A percentile compares a stretch with the other conserved stretches of the same genome.
Conservation (phyloP, 2,797 vertebrate genomes). For the Acanthiza pusilla region DNA sequence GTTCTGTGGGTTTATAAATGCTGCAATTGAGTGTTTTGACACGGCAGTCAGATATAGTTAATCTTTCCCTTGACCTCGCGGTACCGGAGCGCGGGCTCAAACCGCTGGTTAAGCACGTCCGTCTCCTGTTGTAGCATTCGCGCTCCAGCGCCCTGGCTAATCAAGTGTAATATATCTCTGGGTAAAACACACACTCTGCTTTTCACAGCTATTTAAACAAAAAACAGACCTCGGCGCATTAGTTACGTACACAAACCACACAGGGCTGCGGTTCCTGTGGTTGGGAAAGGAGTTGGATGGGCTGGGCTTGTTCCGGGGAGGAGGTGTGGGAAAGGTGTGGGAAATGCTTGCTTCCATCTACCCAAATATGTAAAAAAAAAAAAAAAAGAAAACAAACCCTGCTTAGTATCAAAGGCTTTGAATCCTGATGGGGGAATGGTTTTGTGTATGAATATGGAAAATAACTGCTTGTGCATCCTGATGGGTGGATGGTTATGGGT, state of each 20-base stretch:
- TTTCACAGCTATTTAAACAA: constrained; percentile 68
- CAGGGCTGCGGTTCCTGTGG: neutral
- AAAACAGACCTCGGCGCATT: neutral
- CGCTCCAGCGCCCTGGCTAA: constrained; percentile 60
- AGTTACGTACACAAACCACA: neutral
- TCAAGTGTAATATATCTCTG: constrained; percentile 64
- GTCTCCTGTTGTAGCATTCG: constrained; percentile 59
- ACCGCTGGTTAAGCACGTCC: constrained; percentile 55
- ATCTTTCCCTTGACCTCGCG: constrained; percentile 69
- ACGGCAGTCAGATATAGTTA: constrained; percentile 63
- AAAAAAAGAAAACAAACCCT: neutral
- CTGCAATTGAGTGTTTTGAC: constrained; percentile 67
- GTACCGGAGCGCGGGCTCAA: constrained; percentile 2
- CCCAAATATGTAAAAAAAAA: neutral
- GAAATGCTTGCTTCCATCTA: neutral
- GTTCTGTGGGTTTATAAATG: constrained; percentile 52
- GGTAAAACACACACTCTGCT: constrained; percentile 62
- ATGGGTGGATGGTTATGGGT: neutral
- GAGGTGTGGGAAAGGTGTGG: constrained; percentile 31
- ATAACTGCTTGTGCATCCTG: neutral
- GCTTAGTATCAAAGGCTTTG: neutral
- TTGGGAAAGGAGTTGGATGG: neutral
- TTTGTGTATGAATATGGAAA: neutral
- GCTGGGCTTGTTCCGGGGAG: neutral
- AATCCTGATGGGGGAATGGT: neutral